These are phyloP conservation scores for Conus canariensis DNA, from an alignment of 2,888 invertebrate species.

Conservation along the genomic window DNA sequence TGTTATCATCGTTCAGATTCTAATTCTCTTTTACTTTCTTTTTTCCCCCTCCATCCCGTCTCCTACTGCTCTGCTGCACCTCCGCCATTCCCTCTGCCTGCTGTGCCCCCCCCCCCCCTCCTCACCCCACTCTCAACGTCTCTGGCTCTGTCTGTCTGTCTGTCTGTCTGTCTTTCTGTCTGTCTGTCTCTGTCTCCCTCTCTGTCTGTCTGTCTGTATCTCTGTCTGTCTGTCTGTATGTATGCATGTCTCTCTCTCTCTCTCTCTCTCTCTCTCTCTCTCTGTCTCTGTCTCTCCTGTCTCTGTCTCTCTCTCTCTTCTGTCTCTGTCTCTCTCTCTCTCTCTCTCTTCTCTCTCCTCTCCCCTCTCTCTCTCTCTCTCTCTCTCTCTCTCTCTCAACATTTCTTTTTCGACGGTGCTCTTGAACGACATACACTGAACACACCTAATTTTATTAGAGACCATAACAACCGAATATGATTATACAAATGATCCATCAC, in stretches of 20 bases:
- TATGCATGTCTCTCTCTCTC: not conserved
- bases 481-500: no score
- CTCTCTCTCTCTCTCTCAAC: not conserved
- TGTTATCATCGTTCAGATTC: no score
- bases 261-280: not conserved
- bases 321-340: not conserved
- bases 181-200: not conserved
- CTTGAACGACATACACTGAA: no score
- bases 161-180: not conserved
- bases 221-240: not conserved
- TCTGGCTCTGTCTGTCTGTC: not conserved
- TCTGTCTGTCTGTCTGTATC: not conserved
- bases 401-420: no score
- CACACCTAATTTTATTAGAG: no score
- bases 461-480: no score
- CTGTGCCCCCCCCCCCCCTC: no score
- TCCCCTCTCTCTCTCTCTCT: not conserved
- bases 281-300: not conserved
- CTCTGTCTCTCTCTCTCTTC: not conserved
- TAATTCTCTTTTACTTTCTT: no score
- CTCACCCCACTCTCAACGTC: no score
- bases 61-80: no score
- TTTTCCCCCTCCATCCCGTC: no score
- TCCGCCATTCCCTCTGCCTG: no score
- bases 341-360: not conserved